Percentiles rank a stretch among this genome's conserved stretches.
Evolutionary conservation across 2,113 vertebrate genomes (phyloP).

Genomic region (Menidia beryllina): DNA sequence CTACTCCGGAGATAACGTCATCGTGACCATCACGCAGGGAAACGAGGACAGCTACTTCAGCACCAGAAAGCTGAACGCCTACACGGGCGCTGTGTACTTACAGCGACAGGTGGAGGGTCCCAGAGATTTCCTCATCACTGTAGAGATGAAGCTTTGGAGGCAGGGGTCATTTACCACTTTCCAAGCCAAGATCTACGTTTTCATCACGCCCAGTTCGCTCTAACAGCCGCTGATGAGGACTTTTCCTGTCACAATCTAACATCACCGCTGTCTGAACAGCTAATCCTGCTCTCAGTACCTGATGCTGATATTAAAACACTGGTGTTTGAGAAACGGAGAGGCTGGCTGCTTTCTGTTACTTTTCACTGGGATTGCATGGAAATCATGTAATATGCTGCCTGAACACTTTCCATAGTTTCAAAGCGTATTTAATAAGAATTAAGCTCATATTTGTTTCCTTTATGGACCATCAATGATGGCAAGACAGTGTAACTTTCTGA

Average conservation of each 20-base stretch:
- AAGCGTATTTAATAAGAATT: background rate
- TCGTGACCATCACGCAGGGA: conserved; percentile 88
- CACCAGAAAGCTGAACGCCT: conserved; percentile 89
- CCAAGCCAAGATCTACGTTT: conserved; percentile 91
- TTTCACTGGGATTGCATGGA: background rate
- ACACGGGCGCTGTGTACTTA: conserved; percentile 90
- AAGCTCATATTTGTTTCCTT: background rate
- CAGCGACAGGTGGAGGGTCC: conserved; percentile 86
- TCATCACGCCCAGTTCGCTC: conserved; percentile 87
- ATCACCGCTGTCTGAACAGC: conserved; percentile 16
- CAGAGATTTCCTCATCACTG: conserved; percentile 88
- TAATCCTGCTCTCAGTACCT: conserved; percentile 10
- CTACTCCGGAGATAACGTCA: conserved; percentile 91
- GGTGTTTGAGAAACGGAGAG: conserved; percentile 5
- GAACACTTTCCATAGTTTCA: background rate
- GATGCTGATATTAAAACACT: conserved; percentile 11
- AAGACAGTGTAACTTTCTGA: conserved; percentile 6
- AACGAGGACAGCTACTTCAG: conserved; percentile 92
- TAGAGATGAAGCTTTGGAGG: conserved; percentile 96
- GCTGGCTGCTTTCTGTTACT: background rate
- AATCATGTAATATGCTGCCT: background rate
- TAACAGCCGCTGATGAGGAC: conserved; percentile 54
- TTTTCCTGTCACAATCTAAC: conserved; percentile 43
- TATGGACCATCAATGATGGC: background rate
- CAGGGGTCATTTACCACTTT: conserved; percentile 93